These are phyloP conservation scores for Callipepla squamata DNA, from an alignment of 2,113 vertebrate species.

Conservation along the genomic window DNA sequence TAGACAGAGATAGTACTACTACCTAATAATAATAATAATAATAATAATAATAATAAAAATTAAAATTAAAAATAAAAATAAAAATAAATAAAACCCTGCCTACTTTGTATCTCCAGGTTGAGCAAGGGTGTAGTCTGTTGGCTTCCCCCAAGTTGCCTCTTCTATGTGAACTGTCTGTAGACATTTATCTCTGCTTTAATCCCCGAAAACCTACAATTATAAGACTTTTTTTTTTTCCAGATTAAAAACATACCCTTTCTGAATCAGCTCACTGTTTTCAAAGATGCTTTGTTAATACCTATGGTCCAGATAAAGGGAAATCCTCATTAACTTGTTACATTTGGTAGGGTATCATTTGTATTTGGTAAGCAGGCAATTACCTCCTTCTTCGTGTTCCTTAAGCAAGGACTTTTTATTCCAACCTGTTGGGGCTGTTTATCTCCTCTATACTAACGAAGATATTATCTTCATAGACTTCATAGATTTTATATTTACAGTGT, in stretches of 20 bases:
- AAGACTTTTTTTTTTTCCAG: neutral
- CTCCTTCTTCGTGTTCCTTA: neutral
- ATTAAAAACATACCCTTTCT: neutral
- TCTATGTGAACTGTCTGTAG: neutral
- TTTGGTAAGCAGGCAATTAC: neutral
- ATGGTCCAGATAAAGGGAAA: neutral
- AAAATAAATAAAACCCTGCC: no score
- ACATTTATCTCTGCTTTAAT: neutral
- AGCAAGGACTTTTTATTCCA: neutral
- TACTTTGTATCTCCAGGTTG: neutral
- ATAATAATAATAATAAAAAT: neutral
- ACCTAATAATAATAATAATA: neutral
- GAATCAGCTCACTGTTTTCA: neutral
- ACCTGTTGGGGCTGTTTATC: neutral
- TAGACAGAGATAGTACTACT: neutral
- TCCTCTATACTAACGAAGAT: neutral
- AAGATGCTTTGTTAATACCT: neutral
- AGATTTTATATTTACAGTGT: neutral
- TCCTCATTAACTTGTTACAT: neutral
- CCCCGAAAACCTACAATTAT: rapidly evolving
- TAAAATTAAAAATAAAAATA: no score
- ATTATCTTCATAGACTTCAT: neutral
- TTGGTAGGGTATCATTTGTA: neutral
- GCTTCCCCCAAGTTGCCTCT: neutral
- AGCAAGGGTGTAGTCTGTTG: neutral